Conservation (phyloP, 2,797 vertebrate species). For the Cyclura pinguis region DNA sequence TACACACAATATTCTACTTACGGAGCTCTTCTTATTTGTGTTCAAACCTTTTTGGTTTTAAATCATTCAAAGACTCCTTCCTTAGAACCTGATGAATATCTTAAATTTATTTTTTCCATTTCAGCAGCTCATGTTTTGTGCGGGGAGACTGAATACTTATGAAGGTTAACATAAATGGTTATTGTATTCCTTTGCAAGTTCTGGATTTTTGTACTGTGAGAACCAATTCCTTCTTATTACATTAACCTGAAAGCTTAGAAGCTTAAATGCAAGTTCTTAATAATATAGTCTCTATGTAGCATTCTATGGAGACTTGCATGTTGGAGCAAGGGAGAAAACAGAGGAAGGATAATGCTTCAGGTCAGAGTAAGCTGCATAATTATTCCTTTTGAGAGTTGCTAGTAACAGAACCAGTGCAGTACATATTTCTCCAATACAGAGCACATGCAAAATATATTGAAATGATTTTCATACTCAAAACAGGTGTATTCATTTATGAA, state of each 20-base stretch:
- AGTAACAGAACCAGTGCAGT: not conserved
- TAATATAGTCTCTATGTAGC: constrained; percentile 36
- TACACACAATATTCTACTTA: not conserved
- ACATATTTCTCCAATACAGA: constrained; percentile 17
- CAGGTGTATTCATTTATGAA: constrained; percentile 67
- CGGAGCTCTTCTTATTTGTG: not conserved
- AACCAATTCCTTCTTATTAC: constrained; percentile 53
- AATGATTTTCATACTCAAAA: constrained; percentile 63
- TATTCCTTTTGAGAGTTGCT: constrained; percentile 55
- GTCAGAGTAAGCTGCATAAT: constrained; percentile 47
- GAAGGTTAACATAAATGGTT: constrained; percentile 27
- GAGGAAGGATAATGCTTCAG: not conserved
- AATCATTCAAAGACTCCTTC: constrained; percentile 23
- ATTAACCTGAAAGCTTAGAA: constrained; percentile 49
- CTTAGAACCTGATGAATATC: constrained; percentile 15
- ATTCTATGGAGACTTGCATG: constrained; percentile 47
- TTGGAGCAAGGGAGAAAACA: not conserved
- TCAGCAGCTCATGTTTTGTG: constrained; percentile 40
- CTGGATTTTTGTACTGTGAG: constrained; percentile 36
- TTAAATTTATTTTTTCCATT: constrained; percentile 7
- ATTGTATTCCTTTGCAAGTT: constrained; percentile 33
- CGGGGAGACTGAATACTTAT: constrained; percentile 11
- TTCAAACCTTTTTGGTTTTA: not conserved
- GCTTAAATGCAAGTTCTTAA: constrained; percentile 45
- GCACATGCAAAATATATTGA: constrained; percentile 48